Percentiles rank a stretch among this genome's conserved stretches.
Evolutionary conservation across 2,888 invertebrate genomes (phyloP).

Genomic region (Acrobasis suavella): DNA sequence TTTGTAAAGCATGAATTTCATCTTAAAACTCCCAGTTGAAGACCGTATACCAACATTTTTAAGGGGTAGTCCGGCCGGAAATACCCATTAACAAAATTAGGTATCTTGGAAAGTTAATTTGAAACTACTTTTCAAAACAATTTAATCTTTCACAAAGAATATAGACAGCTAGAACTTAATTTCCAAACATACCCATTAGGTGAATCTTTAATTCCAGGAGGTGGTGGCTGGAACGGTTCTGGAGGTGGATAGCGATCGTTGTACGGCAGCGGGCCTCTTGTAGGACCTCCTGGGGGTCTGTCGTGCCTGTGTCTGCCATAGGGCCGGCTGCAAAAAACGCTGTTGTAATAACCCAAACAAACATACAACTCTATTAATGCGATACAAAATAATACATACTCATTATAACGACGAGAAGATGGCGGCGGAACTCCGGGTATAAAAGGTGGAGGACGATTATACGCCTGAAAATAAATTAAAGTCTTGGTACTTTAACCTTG

Average conservation of each 20-base stretch:
- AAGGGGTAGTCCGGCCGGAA: no score
- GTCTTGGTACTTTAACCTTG: no score
- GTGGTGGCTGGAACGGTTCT: conserved; percentile 80
- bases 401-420: conserved; percentile 50
- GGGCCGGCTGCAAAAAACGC: conserved; percentile 42
- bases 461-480: conserved; percentile 44
- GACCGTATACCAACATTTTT: no score
- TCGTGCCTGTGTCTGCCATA: conserved; percentile 51
- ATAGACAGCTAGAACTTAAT: no score
- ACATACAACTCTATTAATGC: background rate
- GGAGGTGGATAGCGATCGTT: conserved; percentile 57
- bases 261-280: conserved; percentile 33
- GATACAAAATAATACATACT: conserved; percentile 39
- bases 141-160: no score
- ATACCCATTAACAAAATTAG: no score
- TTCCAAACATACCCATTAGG: conserved; percentile 73
- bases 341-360: background rate
- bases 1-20: no score
- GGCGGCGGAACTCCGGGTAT: conserved; percentile 55
- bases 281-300: conserved; percentile 38
- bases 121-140: no score
- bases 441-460: conserved; percentile 57
- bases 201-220: conserved; percentile 83
- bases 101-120: no score
- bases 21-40: no score